Evolutionary conservation across 2,888 invertebrate species (phyloP), one percentile per base, ranked within the genome.

Genomic region (Stramonita haemastoma): DNA sequence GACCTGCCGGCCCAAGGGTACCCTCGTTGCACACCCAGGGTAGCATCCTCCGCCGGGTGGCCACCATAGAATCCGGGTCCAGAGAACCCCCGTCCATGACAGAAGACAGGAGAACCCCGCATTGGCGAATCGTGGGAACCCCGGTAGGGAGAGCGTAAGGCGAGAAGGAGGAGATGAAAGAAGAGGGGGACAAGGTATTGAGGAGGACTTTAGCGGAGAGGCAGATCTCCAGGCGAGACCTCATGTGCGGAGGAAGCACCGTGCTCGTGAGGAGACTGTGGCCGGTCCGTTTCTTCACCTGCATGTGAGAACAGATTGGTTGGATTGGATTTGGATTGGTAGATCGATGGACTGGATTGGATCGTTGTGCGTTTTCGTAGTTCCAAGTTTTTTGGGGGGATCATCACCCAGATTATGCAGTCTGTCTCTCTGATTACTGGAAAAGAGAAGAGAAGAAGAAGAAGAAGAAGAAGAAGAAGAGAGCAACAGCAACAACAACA

Each of bases 61-160:
- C 13, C 22, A 46, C 22, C 83, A 84, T 84, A n/a, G 83, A 8
- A 26, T 84, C 83, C 0, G 36, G 83, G 83, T 84, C 83, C 36
- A 84, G 26, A 46, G 83, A 84, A 4, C 83, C 83, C 22, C 83
- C 83, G 5, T 84, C 83, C 56, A 84, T 84, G n/a, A 84, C 83
- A 8, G 83, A 22, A 19, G 83, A 36, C 83, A 84, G 32, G 19
- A 84, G 56, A 13, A 84, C 36, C 46, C 46, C 36, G 19, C 83
- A 84, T 46, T 36, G 4, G 4, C 17, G 83, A n/a, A 36, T 13
- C 8, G 26, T 4, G 19, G 46, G 83, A 17, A 22, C 1, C 29
- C 83, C 83, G 46, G 32, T 26, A 13, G 15, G 22, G 6, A 26
- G 73, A 73, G 22, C 22, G 6, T 26, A 73, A 26, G 73, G 22